Evolutionary conservation across 2,797 vertebrate species (phyloP).

Genomic region (Anisognathus igniventris): DNA sequence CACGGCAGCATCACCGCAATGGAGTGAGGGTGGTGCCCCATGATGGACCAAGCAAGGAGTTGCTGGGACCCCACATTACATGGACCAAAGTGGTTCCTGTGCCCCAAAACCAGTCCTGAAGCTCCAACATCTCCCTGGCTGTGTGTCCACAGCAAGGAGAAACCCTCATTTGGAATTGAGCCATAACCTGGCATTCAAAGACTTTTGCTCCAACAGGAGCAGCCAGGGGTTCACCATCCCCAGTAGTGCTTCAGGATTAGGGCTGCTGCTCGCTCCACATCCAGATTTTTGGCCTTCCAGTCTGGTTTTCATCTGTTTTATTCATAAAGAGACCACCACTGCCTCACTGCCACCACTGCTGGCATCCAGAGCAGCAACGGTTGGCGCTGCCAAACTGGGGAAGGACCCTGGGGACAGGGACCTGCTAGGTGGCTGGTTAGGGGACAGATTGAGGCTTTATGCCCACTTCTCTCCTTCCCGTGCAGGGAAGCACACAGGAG

Average conservation of each 20-base stretch:
- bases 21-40: rapidly evolving
- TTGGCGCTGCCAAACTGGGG: background rate
- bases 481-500: background rate
- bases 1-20: rapidly evolving
- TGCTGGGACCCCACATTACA: background rate
- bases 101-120: background rate
- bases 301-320: background rate
- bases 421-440: background rate
- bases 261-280: background rate
- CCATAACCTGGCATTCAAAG: background rate
- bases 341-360: rapidly evolving
- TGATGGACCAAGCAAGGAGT: rapidly evolving
- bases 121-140: background rate
- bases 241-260: rapidly evolving
- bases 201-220: background rate
- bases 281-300: background rate
- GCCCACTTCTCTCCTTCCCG: background rate
- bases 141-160: rapidly evolving
- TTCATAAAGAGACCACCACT: background rate
- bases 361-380: rapidly evolving
- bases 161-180: background rate
- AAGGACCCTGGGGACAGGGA: background rate
- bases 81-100: background rate
- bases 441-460: background rate
- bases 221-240: background rate